Conservation (phyloP, 1,140 invertebrate species). For the Achatina immaculata region DNA sequence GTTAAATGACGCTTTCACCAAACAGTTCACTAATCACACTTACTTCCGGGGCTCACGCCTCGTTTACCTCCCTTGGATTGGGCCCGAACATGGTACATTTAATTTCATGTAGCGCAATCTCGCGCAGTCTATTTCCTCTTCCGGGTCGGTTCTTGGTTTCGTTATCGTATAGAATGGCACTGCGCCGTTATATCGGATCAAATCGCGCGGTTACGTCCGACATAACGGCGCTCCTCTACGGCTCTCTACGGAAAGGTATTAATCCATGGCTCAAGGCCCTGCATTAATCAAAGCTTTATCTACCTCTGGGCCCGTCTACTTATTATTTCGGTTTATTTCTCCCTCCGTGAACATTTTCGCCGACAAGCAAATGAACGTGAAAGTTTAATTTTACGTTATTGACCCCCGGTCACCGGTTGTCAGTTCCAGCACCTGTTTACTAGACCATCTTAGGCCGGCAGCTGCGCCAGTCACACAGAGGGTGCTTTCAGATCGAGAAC, state of each 20-base stretch:
- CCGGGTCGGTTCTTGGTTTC: too few relatives aligned
- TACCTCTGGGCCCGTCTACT: not conserved
- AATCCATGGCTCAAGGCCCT: not conserved
- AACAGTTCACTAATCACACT: slow-evolving; percentile 3
- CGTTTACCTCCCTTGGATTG: not conserved
- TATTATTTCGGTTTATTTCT: not conserved
- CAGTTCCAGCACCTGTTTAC: not conserved
- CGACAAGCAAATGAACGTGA: not conserved
- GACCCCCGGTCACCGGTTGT: not conserved
- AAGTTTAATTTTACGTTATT: not conserved
- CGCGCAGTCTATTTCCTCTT: not conserved
- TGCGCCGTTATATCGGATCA: not conserved
- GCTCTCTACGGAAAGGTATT: not conserved
- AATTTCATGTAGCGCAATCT: not conserved
- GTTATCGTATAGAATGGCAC: too few relatives aligned
- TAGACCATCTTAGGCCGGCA: not conserved
- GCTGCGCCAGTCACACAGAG: not conserved
- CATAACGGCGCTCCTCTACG: too few relatives aligned
- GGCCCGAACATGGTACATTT: not conserved
- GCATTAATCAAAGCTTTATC: not conserved
- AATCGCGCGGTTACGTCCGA: too few relatives aligned
- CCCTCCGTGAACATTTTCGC: not conserved
- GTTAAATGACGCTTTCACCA: not conserved
- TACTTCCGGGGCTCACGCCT: not conserved
- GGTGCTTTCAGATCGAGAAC: too few relatives aligned